Evolutionary conservation across 1,140 invertebrate species (phyloP), one percentile per base, ranked within the genome.

Genomic region (Tetramorium parvispinum): DNA sequence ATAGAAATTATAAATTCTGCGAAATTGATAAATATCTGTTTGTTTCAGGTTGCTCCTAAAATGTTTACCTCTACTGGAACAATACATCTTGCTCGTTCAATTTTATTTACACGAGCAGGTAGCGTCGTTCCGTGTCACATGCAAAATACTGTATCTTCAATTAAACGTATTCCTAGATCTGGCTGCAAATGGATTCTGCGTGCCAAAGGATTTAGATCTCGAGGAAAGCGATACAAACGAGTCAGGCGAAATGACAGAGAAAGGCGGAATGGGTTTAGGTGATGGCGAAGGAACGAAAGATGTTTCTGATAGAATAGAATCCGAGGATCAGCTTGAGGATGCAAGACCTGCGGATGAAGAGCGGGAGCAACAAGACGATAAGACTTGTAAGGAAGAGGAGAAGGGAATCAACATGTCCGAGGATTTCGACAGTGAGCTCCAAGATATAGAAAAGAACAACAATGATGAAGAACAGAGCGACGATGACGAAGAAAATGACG

Each of bases 321-420:
- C 96, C 71, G 97, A 99, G 96, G 99, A 99, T 96, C 99, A 99
- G 94, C 94, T 99, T 37, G 98, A 99, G 85, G 98, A 98, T 91
- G 97, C 98, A 0, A 96, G 97, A 92, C 96, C 97, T 68, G 97
- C 97, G 13, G 98, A 97, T 24, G 92, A 99, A 94, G 96, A 97
- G 87, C 95, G 96, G 90, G 97, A 90, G 96, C 97, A 88, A 95
- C 96, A 91, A 95, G 96, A 97, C 4, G 97, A 99, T 83, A 97
- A 97, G 87, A 97, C 98, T 93, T 98, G 97, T 88, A 97, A 97
- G 91, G 97, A 99, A 91, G 98, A 99, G 95, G 98, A 99, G 76
- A 98, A 99, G 83, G 99, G 98, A 21, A 97, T 99, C 65, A 98
- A 99, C 91, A 99, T 99, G 98, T 97, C 97, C 16, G 98, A 99